phyloP scores from a whole-genome alignment of 2,797 vertebrate genomes.

The Dendrocincla fuliginosa region DNA sequence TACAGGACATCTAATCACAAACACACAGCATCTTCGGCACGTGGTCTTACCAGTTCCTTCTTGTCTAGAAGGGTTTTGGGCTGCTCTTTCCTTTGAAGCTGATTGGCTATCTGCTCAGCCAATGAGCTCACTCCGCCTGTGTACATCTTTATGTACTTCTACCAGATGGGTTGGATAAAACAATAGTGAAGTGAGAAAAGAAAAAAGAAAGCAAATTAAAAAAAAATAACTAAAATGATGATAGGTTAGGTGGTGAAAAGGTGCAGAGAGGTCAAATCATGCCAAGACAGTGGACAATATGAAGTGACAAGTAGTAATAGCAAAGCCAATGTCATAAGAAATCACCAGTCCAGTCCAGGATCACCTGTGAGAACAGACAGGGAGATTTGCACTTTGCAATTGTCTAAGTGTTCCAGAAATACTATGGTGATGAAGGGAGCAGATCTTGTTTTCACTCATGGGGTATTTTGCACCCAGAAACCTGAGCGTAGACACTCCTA shows the following conservation, averaged over 20 bases:
- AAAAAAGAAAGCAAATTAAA: slow-evolving; percentile 58
- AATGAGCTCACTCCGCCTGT: slow-evolving; percentile 94
- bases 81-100: slow-evolving; percentile 90
- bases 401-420: neutral
- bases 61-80: slow-evolving; percentile 89
- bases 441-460: neutral
- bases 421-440: neutral
- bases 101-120: slow-evolving; percentile 96
- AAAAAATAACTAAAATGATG: slow-evolving; percentile 19
- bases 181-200: slow-evolving; percentile 52
- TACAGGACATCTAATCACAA: slow-evolving; percentile 54
- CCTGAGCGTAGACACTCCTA: neutral
- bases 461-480: neutral
- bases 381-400: neutral
- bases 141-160: slow-evolving; percentile 96
- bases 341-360: neutral
- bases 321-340: slow-evolving; percentile 16
- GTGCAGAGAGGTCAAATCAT: slow-evolving; percentile 75
- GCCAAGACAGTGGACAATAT: slow-evolving; percentile 75
- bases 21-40: neutral
- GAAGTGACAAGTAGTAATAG: slow-evolving; percentile 51
- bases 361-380: neutral
- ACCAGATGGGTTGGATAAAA: slow-evolving; percentile 70
- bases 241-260: slow-evolving; percentile 56
- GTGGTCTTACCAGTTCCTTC: slow-evolving; percentile 91